Percentiles rank a stretch among this genome's conserved stretches.
Evolutionary conservation across 1,140 invertebrate genomes (phyloP).

Genomic region (Parapsyche elsis): DNA sequence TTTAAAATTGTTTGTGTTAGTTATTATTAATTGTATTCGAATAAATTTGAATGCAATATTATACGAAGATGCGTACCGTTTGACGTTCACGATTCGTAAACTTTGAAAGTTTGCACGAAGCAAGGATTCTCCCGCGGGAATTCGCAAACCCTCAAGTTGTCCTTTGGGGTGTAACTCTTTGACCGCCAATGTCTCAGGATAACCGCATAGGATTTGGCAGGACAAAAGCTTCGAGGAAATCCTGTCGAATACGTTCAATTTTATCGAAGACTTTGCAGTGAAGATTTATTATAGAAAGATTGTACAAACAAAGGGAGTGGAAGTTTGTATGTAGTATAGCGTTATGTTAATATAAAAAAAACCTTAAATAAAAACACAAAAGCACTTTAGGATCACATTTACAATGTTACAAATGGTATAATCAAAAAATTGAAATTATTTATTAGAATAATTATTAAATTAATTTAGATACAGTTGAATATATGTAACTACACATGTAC

Average conservation of each 20-base stretch:
- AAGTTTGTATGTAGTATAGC: no score
- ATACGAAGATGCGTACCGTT: neutral
- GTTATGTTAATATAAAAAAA: no score
- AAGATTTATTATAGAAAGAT: no score
- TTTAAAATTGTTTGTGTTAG: neutral
- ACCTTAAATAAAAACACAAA: no score
- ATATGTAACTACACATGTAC: neutral
- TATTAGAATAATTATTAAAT: neutral
- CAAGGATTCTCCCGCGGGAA: conserved; percentile 13
- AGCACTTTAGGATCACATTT: no score
- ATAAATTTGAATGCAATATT: neutral
- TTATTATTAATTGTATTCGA: neutral
- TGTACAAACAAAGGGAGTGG: no score
- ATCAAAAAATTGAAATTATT: no score
- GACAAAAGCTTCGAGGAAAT: no score
- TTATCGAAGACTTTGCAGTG: no score
- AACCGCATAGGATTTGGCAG: conserved; percentile 31
- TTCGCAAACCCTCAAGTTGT: conserved; percentile 29
- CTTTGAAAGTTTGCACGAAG: conserved; percentile 6
- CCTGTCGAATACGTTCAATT: no score
- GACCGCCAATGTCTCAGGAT: conserved; percentile 42
- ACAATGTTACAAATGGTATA: no score
- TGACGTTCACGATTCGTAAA: neutral
- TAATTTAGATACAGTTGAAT: neutral
- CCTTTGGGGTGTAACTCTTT: conserved; percentile 38